phyloP scores from a whole-genome alignment of 2,888 invertebrate genomes.

The Drosophila planitibia region DNA sequence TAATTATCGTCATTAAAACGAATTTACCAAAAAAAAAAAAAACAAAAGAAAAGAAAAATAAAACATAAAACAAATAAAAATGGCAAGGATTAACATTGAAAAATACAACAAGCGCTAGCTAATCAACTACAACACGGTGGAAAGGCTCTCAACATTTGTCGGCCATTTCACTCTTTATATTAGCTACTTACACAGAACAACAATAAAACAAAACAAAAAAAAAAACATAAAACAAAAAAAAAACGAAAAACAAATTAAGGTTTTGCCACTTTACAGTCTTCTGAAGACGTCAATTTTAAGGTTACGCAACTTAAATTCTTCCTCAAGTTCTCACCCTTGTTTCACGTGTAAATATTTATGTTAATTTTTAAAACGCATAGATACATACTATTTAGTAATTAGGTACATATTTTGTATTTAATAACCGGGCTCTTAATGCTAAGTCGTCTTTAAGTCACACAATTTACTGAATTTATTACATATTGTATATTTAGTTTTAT shows the following conservation, averaged over 20 bases:
- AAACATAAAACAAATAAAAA: slow-evolving; percentile 22
- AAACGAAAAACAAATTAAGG: slow-evolving; percentile 49
- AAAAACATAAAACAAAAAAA: not conserved
- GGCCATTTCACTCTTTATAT: slow-evolving; percentile 43
- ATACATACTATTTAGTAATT: slow-evolving; percentile 44
- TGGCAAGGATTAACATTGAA: slow-evolving; percentile 39
- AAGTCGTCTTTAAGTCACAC: slow-evolving; percentile 65
- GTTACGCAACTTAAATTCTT: slow-evolving; percentile 42
- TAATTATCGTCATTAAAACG: slow-evolving; percentile 85
- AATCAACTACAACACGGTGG: slow-evolving; percentile 41
- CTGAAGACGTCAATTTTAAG: slow-evolving; percentile 72
- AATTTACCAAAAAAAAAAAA: slow-evolving; percentile 57
- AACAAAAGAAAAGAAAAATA: not conserved
- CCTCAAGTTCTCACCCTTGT: slow-evolving; percentile 32
- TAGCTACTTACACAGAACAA: slow-evolving; percentile 30
- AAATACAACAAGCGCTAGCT: slow-evolving; percentile 43
- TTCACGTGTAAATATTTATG: slow-evolving; percentile 72
- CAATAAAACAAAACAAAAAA: not conserved
- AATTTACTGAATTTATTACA: slow-evolving; percentile 75
- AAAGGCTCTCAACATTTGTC: slow-evolving; percentile 48
- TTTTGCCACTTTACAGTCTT: slow-evolving; percentile 80
- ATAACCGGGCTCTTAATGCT: slow-evolving; percentile 62
- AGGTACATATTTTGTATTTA: slow-evolving; percentile 48
- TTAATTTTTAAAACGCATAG: slow-evolving; percentile 57
- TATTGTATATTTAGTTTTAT: slow-evolving; percentile 72